These are phyloP conservation scores for Gobio gobio DNA, from an alignment of 2,113 vertebrate species.

Conservation along the genomic window DNA sequence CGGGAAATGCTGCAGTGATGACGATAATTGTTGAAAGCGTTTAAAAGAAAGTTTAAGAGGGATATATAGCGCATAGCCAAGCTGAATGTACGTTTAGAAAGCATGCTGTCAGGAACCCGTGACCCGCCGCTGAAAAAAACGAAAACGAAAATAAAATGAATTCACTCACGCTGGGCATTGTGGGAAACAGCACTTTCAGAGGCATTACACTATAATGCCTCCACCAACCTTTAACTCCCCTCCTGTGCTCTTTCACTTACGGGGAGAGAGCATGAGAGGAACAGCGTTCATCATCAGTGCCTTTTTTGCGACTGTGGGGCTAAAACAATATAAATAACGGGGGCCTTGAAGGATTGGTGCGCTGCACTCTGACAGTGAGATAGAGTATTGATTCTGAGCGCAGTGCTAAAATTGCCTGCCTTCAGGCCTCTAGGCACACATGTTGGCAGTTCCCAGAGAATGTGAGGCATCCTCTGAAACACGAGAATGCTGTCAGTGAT, in stretches of 20 bases:
- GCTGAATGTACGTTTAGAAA: conserved; percentile 18
- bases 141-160: not conserved
- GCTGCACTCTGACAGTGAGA: conserved; percentile 62
- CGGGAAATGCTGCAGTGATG: not conserved
- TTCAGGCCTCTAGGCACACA: conserved; percentile 58
- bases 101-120: not conserved
- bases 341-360: conserved; percentile 56
- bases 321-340: conserved; percentile 64
- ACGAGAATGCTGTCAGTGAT: conserved; percentile 40
- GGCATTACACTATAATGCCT: conserved; percentile 53
- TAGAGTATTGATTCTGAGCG: conserved; percentile 71
- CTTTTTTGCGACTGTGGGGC: conserved; percentile 57
- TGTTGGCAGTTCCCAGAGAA: conserved; percentile 55
- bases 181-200: conserved; percentile 37
- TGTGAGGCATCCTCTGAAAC: conserved; percentile 49
- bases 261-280: conserved; percentile 38
- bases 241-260: conserved; percentile 41
- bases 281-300: conserved; percentile 58
- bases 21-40: not conserved
- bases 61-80: not conserved
- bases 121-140: not conserved
- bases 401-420: conserved; percentile 68
- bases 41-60: conserved; percentile 5
- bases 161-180: conserved; percentile 44
- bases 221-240: conserved; percentile 25